These are phyloP conservation scores for Patella caerulea DNA, from an alignment of 2,888 invertebrate species.

Conservation along the genomic window DNA sequence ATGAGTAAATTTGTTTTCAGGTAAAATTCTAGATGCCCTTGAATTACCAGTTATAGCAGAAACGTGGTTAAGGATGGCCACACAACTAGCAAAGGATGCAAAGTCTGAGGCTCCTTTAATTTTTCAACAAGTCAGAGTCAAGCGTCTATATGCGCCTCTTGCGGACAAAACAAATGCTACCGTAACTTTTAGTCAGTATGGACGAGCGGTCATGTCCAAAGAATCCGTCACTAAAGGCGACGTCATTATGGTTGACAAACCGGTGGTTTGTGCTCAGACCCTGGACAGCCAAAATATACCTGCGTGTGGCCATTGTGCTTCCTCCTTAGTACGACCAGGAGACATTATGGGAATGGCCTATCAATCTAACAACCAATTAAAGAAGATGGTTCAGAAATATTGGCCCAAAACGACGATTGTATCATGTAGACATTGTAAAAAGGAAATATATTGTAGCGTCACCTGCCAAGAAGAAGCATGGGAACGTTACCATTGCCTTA, in stretches of 20 bases:
- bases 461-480: constrained; percentile 52
- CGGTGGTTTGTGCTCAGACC: constrained; percentile 51
- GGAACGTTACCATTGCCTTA: constrained; percentile 52
- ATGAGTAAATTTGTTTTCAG: constrained; percentile 31
- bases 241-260: constrained; percentile 47
- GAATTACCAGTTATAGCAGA: constrained; percentile 49
- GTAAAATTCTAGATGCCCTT: constrained; percentile 41
- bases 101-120: constrained; percentile 41
- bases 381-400: constrained; percentile 40
- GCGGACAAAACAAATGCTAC: constrained; percentile 41
- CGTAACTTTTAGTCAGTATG: constrained; percentile 44
- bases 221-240: constrained; percentile 39
- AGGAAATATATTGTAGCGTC: constrained; percentile 51
- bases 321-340: constrained; percentile 47
- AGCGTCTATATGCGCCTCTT: constrained; percentile 46
- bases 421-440: constrained; percentile 44
- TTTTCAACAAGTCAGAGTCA: constrained; percentile 50
- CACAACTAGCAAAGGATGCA: constrained; percentile 32
- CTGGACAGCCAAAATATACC: constrained; percentile 41
- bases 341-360: constrained; percentile 39
- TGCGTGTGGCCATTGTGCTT: constrained; percentile 52
- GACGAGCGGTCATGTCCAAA: constrained; percentile 42
- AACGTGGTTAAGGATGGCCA: constrained; percentile 46
- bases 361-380: constrained; percentile 40
- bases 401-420: constrained; percentile 45